Conservation (phyloP, 2,797 vertebrate species). For the Sternarchorhynchus goeldii region DNA sequence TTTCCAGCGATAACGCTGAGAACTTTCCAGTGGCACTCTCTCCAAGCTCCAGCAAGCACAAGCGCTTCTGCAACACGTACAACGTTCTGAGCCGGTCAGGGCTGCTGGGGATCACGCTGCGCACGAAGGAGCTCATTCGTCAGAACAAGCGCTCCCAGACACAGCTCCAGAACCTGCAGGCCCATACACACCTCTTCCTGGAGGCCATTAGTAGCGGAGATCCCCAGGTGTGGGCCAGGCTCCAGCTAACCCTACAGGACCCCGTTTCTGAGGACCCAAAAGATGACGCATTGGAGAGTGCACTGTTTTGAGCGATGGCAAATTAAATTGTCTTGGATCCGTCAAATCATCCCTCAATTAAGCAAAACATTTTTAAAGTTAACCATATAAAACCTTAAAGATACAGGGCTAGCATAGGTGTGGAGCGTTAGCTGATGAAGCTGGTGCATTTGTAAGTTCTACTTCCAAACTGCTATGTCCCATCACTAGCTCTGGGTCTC, state of each 20-base stretch:
- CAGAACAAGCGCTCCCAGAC: slow-evolving; percentile 88
- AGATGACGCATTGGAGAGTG: slow-evolving; percentile 38
- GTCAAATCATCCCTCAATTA: background rate
- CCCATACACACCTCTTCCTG: slow-evolving; percentile 85
- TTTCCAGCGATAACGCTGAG: slow-evolving; percentile 39
- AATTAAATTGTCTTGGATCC: background rate
- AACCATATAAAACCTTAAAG: background rate
- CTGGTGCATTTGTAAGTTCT: too few relatives aligned
- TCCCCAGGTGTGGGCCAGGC: slow-evolving; percentile 84
- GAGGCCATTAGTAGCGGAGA: slow-evolving; percentile 85
- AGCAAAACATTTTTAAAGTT: background rate
- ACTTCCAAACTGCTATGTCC: too few relatives aligned
- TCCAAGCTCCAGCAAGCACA: slow-evolving; percentile 72
- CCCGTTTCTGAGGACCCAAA: slow-evolving; percentile 3
- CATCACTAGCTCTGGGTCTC: too few relatives aligned
- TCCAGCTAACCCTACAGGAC: slow-evolving; percentile 81
- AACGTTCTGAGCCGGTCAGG: slow-evolving; percentile 86
- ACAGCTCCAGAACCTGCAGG: slow-evolving; percentile 84
- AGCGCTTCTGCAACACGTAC: slow-evolving; percentile 91
- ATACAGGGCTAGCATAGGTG: background rate
- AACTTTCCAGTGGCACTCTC: slow-evolving; percentile 56
- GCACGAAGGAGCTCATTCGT: slow-evolving; percentile 90
- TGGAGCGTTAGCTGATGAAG: background rate
- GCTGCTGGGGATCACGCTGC: slow-evolving; percentile 88
- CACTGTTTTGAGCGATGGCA: slow-evolving; percentile 36